These are phyloP conservation scores for Drosophila pallidifrons DNA, from an alignment of 1,140 invertebrate species.

Conservation along the genomic window DNA sequence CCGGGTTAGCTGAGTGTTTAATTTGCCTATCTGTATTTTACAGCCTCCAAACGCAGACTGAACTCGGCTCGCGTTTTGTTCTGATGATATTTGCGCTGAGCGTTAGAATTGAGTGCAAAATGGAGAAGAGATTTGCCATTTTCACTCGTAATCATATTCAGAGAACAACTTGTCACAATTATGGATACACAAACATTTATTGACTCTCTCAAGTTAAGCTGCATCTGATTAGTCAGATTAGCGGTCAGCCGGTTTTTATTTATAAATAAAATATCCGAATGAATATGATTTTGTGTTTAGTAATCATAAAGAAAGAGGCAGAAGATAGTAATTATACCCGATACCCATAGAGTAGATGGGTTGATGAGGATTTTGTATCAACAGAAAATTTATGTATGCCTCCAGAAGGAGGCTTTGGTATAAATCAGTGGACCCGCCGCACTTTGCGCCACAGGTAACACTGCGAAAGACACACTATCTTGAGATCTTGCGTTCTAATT, in stretches of 20 bases:
- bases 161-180: neutral
- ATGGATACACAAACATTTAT: no score
- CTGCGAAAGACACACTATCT: neutral
- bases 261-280: no score
- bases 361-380: no score
- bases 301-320: no score
- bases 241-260: no score
- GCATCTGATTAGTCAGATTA: no score
- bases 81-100: neutral
- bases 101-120: neutral
- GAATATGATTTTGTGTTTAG: no score
- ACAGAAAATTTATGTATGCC: no score
- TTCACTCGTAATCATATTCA: neutral
- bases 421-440: constrained; percentile 90
- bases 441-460: constrained; percentile 92
- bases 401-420: no score
- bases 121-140: neutral
- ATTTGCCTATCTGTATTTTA: neutral
- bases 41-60: constrained; percentile 1
- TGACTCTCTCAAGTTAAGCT: no score
- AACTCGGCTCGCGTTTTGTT: neutral
- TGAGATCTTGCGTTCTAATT: constrained; percentile 1
- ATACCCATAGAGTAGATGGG: no score
- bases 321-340: no score
- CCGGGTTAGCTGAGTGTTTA: neutral